Evolutionary conservation across 1,140 invertebrate genomes (phyloP).

Genomic region (Zaprionus nigranus): DNA sequence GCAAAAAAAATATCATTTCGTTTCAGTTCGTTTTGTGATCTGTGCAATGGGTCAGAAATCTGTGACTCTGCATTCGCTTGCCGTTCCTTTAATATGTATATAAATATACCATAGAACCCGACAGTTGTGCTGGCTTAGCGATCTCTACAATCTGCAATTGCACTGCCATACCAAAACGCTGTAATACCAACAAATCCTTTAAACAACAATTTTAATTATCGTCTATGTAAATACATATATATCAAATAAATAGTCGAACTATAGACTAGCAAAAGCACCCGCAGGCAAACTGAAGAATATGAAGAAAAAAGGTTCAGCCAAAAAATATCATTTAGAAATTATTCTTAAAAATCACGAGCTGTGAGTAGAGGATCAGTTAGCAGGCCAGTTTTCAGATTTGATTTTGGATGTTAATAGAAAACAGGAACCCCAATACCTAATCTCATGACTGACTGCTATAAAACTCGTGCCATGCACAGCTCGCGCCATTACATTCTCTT

Average conservation of each 20-base stretch:
- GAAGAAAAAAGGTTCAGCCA: constrained; percentile 76
- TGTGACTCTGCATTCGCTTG: constrained; percentile 45
- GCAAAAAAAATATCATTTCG: constrained; percentile 52
- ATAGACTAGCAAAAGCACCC: constrained; percentile 32
- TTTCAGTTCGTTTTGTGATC: constrained; percentile 22
- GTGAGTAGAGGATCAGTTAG: constrained; percentile 7
- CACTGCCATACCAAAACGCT: constrained; percentile 41
- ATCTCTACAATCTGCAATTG: constrained; percentile 21
- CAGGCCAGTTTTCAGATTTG: background rate
- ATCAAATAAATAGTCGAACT: background rate
- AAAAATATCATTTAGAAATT: constrained; percentile 77
- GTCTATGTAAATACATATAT: constrained; percentile 26
- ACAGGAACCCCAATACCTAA: background rate
- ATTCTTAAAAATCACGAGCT: constrained; percentile 7
- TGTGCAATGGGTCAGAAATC: constrained; percentile 46
- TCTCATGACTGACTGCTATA: background rate
- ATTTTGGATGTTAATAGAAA: background rate
- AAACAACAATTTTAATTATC: constrained; percentile 31
- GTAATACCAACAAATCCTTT: constrained; percentile 27
- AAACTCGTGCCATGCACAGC: constrained; percentile 9
- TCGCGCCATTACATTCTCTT: constrained; percentile 7
- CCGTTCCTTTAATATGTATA: constrained; percentile 27
- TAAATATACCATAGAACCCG: background rate
- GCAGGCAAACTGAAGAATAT: constrained; percentile 19
- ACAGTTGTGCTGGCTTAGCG: constrained; percentile 1